Evolutionary conservation across 2,888 invertebrate genomes (phyloP).

Genomic region (Pocota personata): DNA sequence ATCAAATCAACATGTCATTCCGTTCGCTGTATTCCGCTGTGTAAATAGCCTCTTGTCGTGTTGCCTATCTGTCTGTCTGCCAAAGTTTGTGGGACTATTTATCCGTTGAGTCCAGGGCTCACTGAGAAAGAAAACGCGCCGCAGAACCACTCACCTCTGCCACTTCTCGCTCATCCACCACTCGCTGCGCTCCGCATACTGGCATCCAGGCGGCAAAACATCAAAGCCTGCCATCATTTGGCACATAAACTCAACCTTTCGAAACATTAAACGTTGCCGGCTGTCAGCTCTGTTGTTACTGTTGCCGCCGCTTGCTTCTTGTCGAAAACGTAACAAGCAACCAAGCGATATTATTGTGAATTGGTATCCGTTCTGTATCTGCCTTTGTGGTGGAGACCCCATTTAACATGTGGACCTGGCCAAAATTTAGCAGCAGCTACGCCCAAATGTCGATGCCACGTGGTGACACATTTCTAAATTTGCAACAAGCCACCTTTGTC

Average conservation of each 20-base stretch:
- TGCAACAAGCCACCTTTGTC: slow-evolving; percentile 70
- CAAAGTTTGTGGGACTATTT: slow-evolving; percentile 48
- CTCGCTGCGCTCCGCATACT: slow-evolving; percentile 35
- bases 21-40: slow-evolving; percentile 41
- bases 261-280: slow-evolving; percentile 81
- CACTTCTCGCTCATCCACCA: slow-evolving; percentile 20
- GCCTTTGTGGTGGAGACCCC: slow-evolving; percentile 70
- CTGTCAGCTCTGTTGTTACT: slow-evolving; percentile 78
- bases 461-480: slow-evolving; percentile 73
- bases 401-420: slow-evolving; percentile 49
- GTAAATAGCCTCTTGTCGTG: slow-evolving; percentile 57
- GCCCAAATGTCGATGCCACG: slow-evolving; percentile 71
- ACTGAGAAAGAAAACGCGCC: slow-evolving; percentile 23
- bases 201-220: slow-evolving; percentile 54
- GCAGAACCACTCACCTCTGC: slow-evolving; percentile 13
- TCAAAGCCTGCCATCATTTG: slow-evolving; percentile 76
- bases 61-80: slow-evolving; percentile 62
- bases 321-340: slow-evolving; percentile 46
- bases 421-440: slow-evolving; percentile 56
- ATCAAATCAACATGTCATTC: slow-evolving; percentile 71
- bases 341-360: slow-evolving; percentile 70
- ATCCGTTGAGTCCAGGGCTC: slow-evolving; percentile 58
- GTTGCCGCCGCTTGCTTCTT: slow-evolving; percentile 56
- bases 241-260: slow-evolving; percentile 77
- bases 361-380: slow-evolving; percentile 75